Conservation (phyloP, 2,113 vertebrate genomes). For the Saguinus imperator region DNA sequence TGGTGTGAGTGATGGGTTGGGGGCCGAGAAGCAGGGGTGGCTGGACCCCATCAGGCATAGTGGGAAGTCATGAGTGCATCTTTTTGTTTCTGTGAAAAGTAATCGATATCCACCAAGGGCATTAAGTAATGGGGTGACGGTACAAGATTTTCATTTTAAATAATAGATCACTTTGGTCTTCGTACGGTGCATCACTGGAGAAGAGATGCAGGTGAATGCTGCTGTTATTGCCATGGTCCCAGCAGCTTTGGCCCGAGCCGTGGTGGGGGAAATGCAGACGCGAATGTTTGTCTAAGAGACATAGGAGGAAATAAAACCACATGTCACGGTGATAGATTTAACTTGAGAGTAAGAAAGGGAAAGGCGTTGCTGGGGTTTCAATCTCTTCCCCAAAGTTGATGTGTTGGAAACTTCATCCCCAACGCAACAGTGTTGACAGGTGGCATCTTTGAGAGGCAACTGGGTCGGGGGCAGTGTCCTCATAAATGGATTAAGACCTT, state of each 20-base stretch:
- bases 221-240: fast-evolving
- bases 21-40: neutral
- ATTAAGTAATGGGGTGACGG: fast-evolving
- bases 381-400: neutral
- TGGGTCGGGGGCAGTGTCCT: neutral
- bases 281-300: fast-evolving
- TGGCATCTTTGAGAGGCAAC: neutral
- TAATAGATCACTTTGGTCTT: too few species aligned
- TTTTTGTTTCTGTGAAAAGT: neutral
- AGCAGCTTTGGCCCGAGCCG: fast-evolving
- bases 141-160: fast-evolving
- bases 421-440: neutral
- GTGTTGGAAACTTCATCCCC: neutral
- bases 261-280: fast-evolving
- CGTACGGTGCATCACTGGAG: fast-evolving
- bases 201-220: fast-evolving
- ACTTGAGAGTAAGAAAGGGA: neutral
- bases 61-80: fast-evolving
- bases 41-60: fast-evolving
- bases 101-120: neutral
- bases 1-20: neutral
- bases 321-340: fast-evolving
- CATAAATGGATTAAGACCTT: neutral
- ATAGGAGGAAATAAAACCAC: neutral
- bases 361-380: neutral